Base-by-base conservation (phyloP, 2,113 vertebrate genomes). In the Myanophis thanlyinensis region DNA sequence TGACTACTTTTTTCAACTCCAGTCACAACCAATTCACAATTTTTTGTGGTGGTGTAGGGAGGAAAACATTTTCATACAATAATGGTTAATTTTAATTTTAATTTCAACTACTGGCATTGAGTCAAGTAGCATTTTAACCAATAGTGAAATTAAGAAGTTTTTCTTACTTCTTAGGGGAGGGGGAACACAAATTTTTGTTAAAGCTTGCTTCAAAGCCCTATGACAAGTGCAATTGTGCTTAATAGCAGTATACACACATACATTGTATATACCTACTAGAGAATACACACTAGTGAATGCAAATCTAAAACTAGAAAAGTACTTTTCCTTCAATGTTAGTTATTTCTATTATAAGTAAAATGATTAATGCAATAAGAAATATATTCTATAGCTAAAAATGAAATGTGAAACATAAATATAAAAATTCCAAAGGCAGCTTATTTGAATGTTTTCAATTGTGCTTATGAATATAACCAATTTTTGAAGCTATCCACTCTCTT, bases 41-140 rank as follows among this genome's bases (percentile, higher is more conserved):
- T 54, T 49, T 53, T 49, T 30, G 47, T 87, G 2, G 27, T 3
- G 6, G 47, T 0, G 0, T 3, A 44, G 48, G 44, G 85, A 40
- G 46, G 23, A 67, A 90, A 80, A 87, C 13, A 88, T 53, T 93
- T 93, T 92, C 13, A 48, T 84, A 91, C 40, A 40, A 25, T 49
- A 86, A 53, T 3, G 15, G 12, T 11, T 3, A 89, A 91, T 56
- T 92, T 92, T 8, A 4, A 0, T 88, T 91, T 73, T 80, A 54
- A 5, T 1, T 85, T 51, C 87, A 92, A 30, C 53, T 46, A 92
- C 20, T 44, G 49, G 7, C 0, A 87, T 91, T 54, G 92, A 48
- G 25, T 9, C 10, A 4, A 35, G 4, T 40, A 87, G 35, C 53
- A 62, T 87, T 0, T 44, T 15, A 0, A 35, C 85, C 91, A 54